A percentile compares a stretch with the other conserved stretches of the same genome.
Conservation (phyloP, 2,888 invertebrate species). For the Ophioninae sp. region DNA sequence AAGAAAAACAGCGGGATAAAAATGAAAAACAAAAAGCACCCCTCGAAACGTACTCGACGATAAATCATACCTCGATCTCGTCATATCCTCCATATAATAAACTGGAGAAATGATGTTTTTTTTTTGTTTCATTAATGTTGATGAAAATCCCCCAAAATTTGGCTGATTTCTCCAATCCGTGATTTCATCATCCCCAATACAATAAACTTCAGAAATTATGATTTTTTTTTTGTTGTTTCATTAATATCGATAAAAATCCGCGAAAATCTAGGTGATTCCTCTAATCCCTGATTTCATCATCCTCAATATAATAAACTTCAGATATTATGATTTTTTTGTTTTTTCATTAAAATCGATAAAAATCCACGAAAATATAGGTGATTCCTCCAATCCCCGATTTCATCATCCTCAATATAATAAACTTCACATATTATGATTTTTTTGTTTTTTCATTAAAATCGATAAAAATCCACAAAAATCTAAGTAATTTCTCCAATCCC, state of each 20-base stretch:
- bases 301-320: background rate
- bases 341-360: background rate
- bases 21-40: conserved; percentile 53
- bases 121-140: conserved; percentile 3
- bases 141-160: too few species aligned
- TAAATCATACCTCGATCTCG: conserved; percentile 75
- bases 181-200: background rate
- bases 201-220: too few species aligned
- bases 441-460: background rate
- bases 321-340: background rate
- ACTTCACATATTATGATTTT: too few species aligned
- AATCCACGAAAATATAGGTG: too few species aligned
- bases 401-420: background rate
- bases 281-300: conserved; percentile 40
- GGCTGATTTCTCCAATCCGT: background rate
- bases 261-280: too few species aligned
- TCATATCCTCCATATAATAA: conserved; percentile 26
- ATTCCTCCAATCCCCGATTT: background rate
- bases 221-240: too few species aligned
- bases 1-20: background rate
- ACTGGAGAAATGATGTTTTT: background rate
- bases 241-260: too few species aligned
- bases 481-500: background rate
- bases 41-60: conserved; percentile 68
- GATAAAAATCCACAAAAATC: too few species aligned